phyloP scores from a whole-genome alignment of 2,113 vertebrate species.

The Pogona vitticeps region DNA sequence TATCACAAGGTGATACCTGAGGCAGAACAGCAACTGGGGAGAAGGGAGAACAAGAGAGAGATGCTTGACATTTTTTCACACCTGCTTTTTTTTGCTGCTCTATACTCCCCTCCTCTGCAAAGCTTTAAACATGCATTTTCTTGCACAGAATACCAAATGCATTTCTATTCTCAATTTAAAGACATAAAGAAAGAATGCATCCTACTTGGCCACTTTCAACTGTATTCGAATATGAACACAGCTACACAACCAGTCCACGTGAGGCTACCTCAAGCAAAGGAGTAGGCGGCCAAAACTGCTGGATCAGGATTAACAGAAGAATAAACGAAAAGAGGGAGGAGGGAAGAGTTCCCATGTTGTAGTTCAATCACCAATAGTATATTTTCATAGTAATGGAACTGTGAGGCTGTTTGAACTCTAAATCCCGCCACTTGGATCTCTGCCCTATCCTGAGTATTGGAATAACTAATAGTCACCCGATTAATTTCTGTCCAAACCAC shows the following conservation, averaged over 20 bases:
- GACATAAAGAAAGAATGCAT: neutral
- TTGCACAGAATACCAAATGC: neutral
- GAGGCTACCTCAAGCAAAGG: neutral
- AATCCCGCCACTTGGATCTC: neutral
- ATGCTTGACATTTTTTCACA: too few relatives aligned
- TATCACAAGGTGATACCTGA: neutral
- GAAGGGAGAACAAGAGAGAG: too few relatives aligned
- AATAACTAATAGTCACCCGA: neutral
- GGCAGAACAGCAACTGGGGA: neutral
- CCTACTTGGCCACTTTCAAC: neutral
- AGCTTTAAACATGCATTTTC: neutral
- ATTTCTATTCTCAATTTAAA: neutral
- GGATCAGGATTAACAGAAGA: too few relatives aligned
- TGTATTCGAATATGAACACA: too few relatives aligned
- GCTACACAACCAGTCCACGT: neutral
- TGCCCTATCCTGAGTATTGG: neutral
- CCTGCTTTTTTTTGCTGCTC: neutral
- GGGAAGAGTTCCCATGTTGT: neutral
- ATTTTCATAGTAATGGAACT: neutral
- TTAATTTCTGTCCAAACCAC: neutral
- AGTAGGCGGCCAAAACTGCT: too few relatives aligned
- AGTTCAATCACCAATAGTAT: neutral
- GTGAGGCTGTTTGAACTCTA: neutral
- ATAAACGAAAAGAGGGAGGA: neutral
- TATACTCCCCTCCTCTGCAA: too few relatives aligned